Evolutionary conservation across 2,797 vertebrate genomes (phyloP).

Genomic region (Cyprinella venusta): DNA sequence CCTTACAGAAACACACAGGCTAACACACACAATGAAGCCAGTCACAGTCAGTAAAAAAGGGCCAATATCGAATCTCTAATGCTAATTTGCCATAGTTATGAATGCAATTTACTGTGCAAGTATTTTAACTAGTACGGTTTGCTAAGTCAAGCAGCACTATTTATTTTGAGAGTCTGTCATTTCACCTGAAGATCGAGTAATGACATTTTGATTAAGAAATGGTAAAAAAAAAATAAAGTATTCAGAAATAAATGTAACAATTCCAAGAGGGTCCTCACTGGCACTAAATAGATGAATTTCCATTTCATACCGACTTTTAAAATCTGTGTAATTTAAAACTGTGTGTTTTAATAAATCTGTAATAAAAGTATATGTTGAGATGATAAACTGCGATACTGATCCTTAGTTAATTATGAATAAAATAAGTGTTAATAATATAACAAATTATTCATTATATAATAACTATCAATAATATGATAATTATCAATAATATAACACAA

Average conservation of each 20-base stretch:
- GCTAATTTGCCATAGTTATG: not conserved
- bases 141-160: not conserved
- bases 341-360: not conserved
- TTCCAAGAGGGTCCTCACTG: too few species aligned
- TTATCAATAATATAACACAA: not conserved
- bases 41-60: not conserved
- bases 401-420: not conserved
- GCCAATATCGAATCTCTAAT: not conserved
- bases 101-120: not conserved
- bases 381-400: not conserved
- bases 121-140: not conserved
- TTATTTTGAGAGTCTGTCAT: not conserved
- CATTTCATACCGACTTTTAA: not conserved
- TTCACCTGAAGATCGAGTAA: not conserved
- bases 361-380: not conserved
- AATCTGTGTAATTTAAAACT: not conserved
- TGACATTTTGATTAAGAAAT: too few species aligned
- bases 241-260: too few species aligned
- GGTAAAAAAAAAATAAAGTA: too few species aligned
- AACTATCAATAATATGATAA: not conserved
- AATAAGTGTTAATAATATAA: not conserved
- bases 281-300: not conserved
- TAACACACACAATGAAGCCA: slow-evolving; percentile 12
- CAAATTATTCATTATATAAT: not conserved
- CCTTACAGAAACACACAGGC: slow-evolving; percentile 12